Evolutionary conservation across 2,797 vertebrate genomes (phyloP).

Genomic region (Notamacropus eugenii): DNA sequence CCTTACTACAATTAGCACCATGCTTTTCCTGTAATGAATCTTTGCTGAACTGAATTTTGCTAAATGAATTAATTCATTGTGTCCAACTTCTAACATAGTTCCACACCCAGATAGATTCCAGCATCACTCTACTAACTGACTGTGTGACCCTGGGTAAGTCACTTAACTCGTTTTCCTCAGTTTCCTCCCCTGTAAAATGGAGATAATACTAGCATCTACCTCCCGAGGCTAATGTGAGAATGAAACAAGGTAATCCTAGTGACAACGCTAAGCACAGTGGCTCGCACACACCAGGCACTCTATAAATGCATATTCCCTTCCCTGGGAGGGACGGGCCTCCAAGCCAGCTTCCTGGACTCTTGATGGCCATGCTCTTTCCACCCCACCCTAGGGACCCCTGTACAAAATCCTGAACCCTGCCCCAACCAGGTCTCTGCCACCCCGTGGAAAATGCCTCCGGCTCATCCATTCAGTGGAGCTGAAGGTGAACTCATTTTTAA

Average conservation of each 20-base stretch:
- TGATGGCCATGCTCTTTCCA: background rate
- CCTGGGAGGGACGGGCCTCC: background rate
- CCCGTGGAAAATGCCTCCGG: background rate
- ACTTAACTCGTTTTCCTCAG: background rate
- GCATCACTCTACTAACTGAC: background rate
- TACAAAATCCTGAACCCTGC: background rate
- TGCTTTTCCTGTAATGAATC: background rate
- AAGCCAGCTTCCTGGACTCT: background rate
- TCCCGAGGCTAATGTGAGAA: rapidly evolving
- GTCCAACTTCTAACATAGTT: no score
- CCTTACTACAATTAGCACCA: background rate
- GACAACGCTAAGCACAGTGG: no score
- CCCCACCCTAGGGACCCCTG: background rate
- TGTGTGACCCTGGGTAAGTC: background rate
- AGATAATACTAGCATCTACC: background rate
- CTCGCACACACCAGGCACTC: background rate
- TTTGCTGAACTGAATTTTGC: no score
- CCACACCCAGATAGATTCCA: background rate
- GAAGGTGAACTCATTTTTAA: background rate
- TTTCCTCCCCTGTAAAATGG: background rate
- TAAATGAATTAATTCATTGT: no score
- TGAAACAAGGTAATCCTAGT: background rate
- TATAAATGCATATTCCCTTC: no score
- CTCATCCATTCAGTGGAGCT: no score
- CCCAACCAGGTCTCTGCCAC: background rate